phyloP scores from a whole-genome alignment of 2,797 vertebrate species.

The Myotis daubentonii region DNA sequence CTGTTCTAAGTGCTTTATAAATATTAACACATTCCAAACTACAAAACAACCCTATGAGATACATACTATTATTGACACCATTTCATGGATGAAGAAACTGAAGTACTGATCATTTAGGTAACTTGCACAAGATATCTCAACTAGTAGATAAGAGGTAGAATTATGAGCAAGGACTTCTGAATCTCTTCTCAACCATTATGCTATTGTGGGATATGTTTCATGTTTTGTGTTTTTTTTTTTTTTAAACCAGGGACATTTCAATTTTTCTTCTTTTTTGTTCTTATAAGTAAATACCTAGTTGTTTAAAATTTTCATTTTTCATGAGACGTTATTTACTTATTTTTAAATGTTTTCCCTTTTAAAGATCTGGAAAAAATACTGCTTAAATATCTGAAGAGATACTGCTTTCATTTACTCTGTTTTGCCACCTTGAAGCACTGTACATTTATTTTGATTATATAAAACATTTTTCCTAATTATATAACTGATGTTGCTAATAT shows the following conservation, averaged over 20 bases:
- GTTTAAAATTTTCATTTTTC: constrained; percentile 31
- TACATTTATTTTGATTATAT: constrained; percentile 61
- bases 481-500: constrained; percentile 40
- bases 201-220: not conserved
- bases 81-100: constrained; percentile 4
- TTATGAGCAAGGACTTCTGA: not conserved
- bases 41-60: not conserved
- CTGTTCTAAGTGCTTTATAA: constrained; percentile 39
- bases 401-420: not conserved
- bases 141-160: not conserved
- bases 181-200: not conserved
- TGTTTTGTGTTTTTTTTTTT: not conserved
- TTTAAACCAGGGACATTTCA: not conserved
- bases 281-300: constrained; percentile 9
- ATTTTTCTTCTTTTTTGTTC: not conserved
- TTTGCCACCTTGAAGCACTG: constrained; percentile 20
- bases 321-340: not conserved
- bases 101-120: constrained; percentile 24
- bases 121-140: constrained; percentile 4
- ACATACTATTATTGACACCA: not conserved
- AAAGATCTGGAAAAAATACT: constrained; percentile 28
- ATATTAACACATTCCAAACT: constrained; percentile 17
- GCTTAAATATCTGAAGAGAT: not conserved
- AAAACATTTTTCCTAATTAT: constrained; percentile 40
- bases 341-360: constrained; percentile 46